Evolutionary conservation across 2,113 vertebrate species (phyloP).

Genomic region (Shinisaurus crocodilurus): DNA sequence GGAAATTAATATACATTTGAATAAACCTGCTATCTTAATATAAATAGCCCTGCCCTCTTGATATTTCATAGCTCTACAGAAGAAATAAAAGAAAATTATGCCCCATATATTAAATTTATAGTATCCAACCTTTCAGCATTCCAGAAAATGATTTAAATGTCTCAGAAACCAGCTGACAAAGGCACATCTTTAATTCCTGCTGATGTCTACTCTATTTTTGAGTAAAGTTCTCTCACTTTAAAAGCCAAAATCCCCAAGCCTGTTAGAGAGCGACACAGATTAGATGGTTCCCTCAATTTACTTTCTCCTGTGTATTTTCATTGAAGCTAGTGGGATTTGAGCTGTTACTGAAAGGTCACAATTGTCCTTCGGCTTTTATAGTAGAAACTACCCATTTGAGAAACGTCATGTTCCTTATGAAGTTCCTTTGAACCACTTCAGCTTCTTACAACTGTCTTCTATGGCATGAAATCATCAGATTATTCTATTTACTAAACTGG

Average conservation of each 20-base stretch:
- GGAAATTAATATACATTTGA: slow-evolving; percentile 33
- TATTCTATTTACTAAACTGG: background rate
- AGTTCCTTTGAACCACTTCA: background rate
- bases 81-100: background rate
- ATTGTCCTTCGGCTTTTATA: background rate
- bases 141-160: slow-evolving; percentile 27
- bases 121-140: background rate
- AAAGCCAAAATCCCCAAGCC: background rate
- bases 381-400: background rate
- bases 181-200: background rate
- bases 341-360: background rate
- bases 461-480: background rate
- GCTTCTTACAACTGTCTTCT: background rate
- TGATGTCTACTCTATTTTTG: slow-evolving; percentile 14
- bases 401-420: background rate
- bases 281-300: background rate
- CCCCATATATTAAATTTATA: slow-evolving; percentile 5
- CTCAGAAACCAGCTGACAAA: slow-evolving; percentile 8
- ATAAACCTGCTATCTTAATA: slow-evolving; percentile 23
- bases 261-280: background rate
- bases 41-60: slow-evolving; percentile 10
- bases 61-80: background rate
- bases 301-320: background rate
- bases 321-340: background rate
- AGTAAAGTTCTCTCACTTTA: slow-evolving; percentile 17